Base-by-base conservation (phyloP, 1,140 invertebrate species). In the Neotoxoptera formosana region DNA sequence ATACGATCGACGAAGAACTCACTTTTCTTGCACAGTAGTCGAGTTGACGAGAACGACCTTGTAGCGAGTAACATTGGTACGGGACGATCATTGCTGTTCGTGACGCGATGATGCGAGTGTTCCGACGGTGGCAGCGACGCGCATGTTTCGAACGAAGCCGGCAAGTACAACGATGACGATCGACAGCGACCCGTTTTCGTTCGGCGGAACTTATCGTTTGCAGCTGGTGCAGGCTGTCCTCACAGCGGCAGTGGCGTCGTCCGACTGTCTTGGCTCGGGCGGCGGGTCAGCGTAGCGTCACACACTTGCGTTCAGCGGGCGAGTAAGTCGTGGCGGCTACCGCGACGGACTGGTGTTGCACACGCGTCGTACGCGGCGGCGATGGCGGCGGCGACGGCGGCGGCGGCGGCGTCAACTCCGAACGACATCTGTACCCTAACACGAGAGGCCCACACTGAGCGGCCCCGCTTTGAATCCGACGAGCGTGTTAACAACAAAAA, bases 341-440 rank as follows among this genome's bases (percentile, higher is more conserved):
- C 84, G 30, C 84, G 25, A 47, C 41, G 25, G 84, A 47, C 36
- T 45, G 36, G 83, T 36, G 36, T 81, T 81, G 81, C 83, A 86
- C 83, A 86, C 83, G 83, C 83, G 41, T 86, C 83, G 83, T 30
- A 86, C 83, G 83, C 86, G 20, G 86, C 86, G 86, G 83, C 36
- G 88, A 11, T 17, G 88, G n/a, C 7, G 51, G 25, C 36, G 25
- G 36, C 20, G 88, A 3, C 51, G 48, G 88, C 88, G 88, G n/a
- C 51, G 88, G 90, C 90, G 76, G 20, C 76, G 47, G 25, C 76
- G 25, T 45, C 90, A 47, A 45, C 60, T 76, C 76, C 67, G 91
- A 51, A 84, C 91, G 91, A 84, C 81, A 92, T 92, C 91, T 92
- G 91, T 92, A 41, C 23, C 76, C 76, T 76, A 92, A 83, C 91